phyloP scores from a whole-genome alignment of 2,797 vertebrate species.

The Chrysolophus pictus region DNA sequence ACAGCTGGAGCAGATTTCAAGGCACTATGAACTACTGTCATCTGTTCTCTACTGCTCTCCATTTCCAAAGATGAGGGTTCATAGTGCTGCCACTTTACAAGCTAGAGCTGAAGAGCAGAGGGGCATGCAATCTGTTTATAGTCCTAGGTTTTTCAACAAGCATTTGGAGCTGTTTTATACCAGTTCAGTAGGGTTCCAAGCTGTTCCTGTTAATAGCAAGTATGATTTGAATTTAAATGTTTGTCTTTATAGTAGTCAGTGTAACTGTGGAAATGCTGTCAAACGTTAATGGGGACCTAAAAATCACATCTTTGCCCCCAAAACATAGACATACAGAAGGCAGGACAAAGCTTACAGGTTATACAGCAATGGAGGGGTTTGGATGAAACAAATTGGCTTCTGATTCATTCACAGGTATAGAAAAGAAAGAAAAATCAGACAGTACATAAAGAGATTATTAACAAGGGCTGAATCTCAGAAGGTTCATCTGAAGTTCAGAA shows the following conservation, averaged over 20 bases:
- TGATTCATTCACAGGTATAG: not conserved
- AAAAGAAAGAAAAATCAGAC: not conserved
- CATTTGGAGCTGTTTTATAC: not conserved
- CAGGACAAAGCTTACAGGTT: not conserved
- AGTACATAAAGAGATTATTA: not conserved
- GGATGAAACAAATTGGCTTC: not conserved
- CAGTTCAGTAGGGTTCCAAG: not conserved
- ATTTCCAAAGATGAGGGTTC: not conserved
- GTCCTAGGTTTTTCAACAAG: not conserved
- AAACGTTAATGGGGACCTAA: not conserved
- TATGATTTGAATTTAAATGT: not conserved
- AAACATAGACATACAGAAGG: not conserved
- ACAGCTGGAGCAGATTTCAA: not conserved
- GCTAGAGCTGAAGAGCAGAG: not conserved
- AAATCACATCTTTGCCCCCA: not conserved
- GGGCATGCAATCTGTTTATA: not conserved
- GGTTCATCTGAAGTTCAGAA: conserved; percentile 27
- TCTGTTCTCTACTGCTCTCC: not conserved
- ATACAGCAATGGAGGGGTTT: not conserved
- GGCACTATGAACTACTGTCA: not conserved
- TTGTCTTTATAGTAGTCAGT: not conserved
- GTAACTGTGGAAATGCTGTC: not conserved
- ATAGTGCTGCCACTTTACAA: not conserved
- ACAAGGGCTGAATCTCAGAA: not conserved
- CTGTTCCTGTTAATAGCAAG: not conserved